phyloP scores from a whole-genome alignment of 2,113 vertebrate genomes.

The Pterocles burchelli region DNA sequence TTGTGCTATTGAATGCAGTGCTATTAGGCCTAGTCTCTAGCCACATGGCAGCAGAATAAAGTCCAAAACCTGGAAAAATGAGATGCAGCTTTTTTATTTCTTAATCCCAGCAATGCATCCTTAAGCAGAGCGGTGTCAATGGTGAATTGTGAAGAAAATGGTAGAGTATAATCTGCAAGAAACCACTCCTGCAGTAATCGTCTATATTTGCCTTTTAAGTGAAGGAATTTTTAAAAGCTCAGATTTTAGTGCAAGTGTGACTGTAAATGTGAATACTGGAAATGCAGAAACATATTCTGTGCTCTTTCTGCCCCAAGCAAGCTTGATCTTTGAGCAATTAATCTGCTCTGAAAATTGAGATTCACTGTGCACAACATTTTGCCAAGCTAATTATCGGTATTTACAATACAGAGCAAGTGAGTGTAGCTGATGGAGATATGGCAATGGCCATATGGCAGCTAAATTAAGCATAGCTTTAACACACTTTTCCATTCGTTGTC shows the following conservation, averaged over 20 bases:
- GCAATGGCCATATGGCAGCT: constrained; percentile 55
- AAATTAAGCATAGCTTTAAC: constrained; percentile 51
- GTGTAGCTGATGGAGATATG: constrained; percentile 21
- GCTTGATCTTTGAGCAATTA: constrained; percentile 35
- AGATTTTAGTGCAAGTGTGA: background rate
- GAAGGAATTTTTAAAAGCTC: background rate
- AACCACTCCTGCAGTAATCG: background rate
- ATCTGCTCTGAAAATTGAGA: constrained; percentile 55
- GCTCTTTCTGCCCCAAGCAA: constrained; percentile 3
- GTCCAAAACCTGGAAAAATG: background rate
- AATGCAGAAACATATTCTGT: background rate
- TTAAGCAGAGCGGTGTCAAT: background rate
- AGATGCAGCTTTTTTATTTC: background rate
- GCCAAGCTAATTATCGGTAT: constrained; percentile 59
- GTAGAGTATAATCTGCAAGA: background rate
- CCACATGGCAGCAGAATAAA: background rate
- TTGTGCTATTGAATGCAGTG: background rate
- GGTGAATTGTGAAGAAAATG: background rate
- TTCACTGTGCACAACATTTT: constrained; percentile 24
- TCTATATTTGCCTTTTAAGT: background rate
- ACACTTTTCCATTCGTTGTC: background rate
- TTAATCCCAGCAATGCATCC: background rate
- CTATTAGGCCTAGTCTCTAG: background rate
- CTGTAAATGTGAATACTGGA: background rate
- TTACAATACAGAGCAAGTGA: constrained; percentile 44